phyloP scores from a whole-genome alignment of 92 coral and sea anemone genomes.

The Phenganax marumi region DNA sequence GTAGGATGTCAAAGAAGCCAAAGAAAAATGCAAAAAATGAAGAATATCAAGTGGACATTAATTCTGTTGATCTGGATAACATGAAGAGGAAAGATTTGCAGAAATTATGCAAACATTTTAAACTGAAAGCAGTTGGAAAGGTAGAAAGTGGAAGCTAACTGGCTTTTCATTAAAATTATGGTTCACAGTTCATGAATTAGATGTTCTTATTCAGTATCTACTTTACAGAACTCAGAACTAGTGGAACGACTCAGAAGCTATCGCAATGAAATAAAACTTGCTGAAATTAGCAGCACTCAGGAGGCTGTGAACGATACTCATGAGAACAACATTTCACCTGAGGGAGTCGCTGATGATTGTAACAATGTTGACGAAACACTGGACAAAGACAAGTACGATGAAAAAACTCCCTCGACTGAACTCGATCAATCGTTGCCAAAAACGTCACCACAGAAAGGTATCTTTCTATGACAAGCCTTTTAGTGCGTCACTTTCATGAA shows the following conservation, averaged over 20 bases:
- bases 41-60: not conserved
- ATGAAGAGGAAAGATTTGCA: slow-evolving; percentile 68
- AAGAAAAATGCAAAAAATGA: not conserved
- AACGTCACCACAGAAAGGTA: slow-evolving; percentile 31
- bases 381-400: slow-evolving; percentile 10
- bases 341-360: not conserved
- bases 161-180: not conserved
- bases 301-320: not conserved
- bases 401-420: not conserved
- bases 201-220: not conserved
- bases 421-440: not conserved
- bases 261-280: slow-evolving; percentile 4
- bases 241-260: slow-evolving; percentile 34
- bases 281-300: slow-evolving; percentile 2
- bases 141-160: slow-evolving; percentile 33
- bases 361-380: slow-evolving; percentile 9
- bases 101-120: slow-evolving; percentile 66
- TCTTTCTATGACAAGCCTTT: not conserved
- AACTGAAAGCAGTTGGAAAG: slow-evolving; percentile 81
- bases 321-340: not conserved
- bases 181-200: no score
- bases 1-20: slow-evolving; percentile 30
- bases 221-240: slow-evolving; percentile 43
- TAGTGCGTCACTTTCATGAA: no score
- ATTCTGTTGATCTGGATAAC: slow-evolving; percentile 36